Percentiles rank a stretch among this genome's conserved stretches.
Conservation (phyloP, 2,888 invertebrate species). For the Hirtodrosophila cameraria region DNA sequence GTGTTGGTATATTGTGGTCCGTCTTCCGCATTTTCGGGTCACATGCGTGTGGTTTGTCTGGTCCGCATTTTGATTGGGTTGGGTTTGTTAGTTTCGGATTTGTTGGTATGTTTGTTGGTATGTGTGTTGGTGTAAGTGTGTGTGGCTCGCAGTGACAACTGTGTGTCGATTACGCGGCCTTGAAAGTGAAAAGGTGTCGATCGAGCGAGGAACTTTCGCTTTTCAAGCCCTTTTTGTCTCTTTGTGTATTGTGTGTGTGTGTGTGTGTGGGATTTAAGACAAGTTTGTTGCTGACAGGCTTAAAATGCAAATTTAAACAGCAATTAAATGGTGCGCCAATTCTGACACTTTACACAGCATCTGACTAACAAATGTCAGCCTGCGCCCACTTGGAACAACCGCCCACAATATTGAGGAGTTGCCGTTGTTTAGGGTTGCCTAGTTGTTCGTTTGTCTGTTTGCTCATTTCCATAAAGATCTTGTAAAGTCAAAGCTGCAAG, state of each 20-base stretch:
- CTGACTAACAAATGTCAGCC: constrained; percentile 61
- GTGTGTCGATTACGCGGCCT: constrained; percentile 75
- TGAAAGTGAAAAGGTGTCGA: constrained; percentile 83
- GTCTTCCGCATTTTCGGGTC: constrained; percentile 74
- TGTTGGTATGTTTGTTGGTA: constrained; percentile 12
- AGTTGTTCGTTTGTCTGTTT: constrained; percentile 7
- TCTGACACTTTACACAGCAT: constrained; percentile 47
- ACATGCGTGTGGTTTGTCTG: constrained; percentile 57
- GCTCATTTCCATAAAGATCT: constrained; percentile 65
- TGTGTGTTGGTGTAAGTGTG: constrained; percentile 20
- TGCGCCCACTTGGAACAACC: constrained; percentile 50
- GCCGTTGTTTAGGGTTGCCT: neutral
- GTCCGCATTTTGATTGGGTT: constrained; percentile 48
- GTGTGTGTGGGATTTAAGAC: constrained; percentile 21
- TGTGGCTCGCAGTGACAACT: constrained; percentile 45
- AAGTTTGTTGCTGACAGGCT: constrained; percentile 26
- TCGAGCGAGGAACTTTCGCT: constrained; percentile 65
- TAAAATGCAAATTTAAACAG: constrained; percentile 54
- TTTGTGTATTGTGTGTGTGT: neutral
- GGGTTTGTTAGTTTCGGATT: constrained; percentile 51
- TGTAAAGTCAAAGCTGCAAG: constrained; percentile 40
- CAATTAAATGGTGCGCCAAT: constrained; percentile 61
- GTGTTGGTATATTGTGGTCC: constrained; percentile 18
- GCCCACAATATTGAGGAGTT: constrained; percentile 23
- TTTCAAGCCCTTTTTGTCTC: constrained; percentile 23